Base-by-base conservation (phyloP, 2,888 invertebrate genomes). In the Brachypterus glaber region DNA sequence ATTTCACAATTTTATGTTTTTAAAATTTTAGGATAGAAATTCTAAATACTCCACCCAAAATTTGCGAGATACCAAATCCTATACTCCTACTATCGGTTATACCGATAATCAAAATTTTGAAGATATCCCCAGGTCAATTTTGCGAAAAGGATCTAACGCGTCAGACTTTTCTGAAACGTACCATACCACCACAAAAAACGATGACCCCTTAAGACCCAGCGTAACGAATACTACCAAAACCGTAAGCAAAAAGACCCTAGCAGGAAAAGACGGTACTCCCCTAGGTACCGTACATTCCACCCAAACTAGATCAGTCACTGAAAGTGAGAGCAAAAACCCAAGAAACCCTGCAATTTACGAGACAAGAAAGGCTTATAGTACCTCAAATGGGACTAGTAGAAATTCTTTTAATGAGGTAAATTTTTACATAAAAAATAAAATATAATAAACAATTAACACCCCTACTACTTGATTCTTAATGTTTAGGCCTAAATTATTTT, bases 101-200 rank as follows among this genome's bases (percentile, higher is more conserved):
- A n/a, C n/a, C n/a, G n/a, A n/a, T n/a, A n/a, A n/a, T n/a, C n/a
- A n/a, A n/a, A n/a, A n/a, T n/a, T n/a, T n/a, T n/a, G n/a, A n/a
- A n/a, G n/a, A n/a, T n/a, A n/a, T n/a, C n/a, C n/a, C n/a, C n/a
- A n/a, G n/a, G n/a, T n/a, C n/a, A n/a, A n/a, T n/a, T n/a, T n/a
- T n/a, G n/a, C n/a, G n/a, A n/a, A n/a, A n/a, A n/a, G n/a, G n/a
- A n/a, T n/a, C n/a, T n/a, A n/a, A n/a, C n/a, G n/a, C n/a, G n/a
- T n/a, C 79, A 44, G 80, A 81, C 54, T 82, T 73, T 58, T 77
- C 79, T 1, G 81, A 82, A 62, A 80, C 80, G 1, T 79, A 78
- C 53, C 74, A 79, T 52, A 79, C 79, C 46, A 76, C 77, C 4
- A 77, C 78, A 9, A 72, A 76, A 44, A 74, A 75, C 5, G 79